A percentile compares a stretch with the other conserved stretches of the same genome.
phyloP scores from a whole-genome alignment of 2,113 vertebrate genomes.

The Anolis carolinensis region DNA sequence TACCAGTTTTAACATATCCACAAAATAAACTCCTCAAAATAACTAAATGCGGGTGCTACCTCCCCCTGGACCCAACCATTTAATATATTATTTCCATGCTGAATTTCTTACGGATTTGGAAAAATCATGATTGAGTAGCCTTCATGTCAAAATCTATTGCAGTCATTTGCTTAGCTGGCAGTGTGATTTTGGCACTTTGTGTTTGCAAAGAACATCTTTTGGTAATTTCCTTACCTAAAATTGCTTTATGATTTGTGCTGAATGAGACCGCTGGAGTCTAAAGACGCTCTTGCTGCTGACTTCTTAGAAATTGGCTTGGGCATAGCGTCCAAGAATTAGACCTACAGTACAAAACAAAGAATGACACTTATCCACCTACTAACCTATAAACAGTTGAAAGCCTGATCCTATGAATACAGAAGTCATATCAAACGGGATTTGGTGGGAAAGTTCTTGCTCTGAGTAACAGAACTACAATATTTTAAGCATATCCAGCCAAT shows the following conservation, averaged over 20 bases:
- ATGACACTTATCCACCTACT: neutral
- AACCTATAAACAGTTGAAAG: too few species aligned
- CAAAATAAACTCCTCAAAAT: too few species aligned
- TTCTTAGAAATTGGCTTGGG: neutral
- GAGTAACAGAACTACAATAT: neutral
- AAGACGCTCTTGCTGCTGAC: neutral
- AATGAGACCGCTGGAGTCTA: neutral
- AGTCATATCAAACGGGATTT: neutral
- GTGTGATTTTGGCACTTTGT: conserved; percentile 11
- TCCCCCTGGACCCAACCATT: too few species aligned
- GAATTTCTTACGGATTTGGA: too few species aligned
- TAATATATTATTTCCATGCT: too few species aligned
- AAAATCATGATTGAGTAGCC: conserved; percentile 2
- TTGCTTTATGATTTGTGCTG: neutral
- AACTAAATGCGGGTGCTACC: too few species aligned
- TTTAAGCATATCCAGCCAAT: too few species aligned
- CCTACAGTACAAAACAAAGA: neutral
- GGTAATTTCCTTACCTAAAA: conserved; percentile 14
- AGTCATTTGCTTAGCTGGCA: conserved; percentile 8
- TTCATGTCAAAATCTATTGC: conserved; percentile 8
- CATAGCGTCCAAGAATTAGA: neutral
- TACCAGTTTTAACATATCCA: too few species aligned
- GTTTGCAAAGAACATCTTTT: conserved; percentile 21
- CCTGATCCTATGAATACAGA: neutral
- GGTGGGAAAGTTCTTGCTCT: neutral